Percentiles rank a stretch among this genome's conserved stretches.
phyloP scores from a whole-genome alignment of 1,140 invertebrate species.

The Theocolax elegans region DNA sequence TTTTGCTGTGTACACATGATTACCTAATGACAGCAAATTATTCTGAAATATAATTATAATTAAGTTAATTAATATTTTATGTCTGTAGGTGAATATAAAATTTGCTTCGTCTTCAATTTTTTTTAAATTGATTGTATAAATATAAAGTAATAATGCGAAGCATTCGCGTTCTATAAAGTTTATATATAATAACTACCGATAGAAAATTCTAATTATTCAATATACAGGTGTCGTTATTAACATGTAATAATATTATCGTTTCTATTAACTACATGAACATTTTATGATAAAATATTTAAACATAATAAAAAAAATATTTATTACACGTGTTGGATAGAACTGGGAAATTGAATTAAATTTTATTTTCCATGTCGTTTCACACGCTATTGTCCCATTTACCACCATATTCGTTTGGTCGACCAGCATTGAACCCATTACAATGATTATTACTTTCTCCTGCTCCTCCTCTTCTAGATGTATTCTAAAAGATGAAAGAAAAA shows the following conservation, averaged over 20 bases:
- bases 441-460: neutral
- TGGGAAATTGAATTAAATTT: slow-evolving; percentile 80
- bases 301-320: too few relatives aligned
- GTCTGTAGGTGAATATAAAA: neutral
- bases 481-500: slow-evolving; percentile 10
- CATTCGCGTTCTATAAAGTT: too few relatives aligned
- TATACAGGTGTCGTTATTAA: too few relatives aligned
- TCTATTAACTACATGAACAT: too few relatives aligned
- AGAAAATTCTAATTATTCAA: too few relatives aligned
- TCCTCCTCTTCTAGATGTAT: too few relatives aligned
- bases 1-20: slow-evolving; percentile 49
- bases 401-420: slow-evolving; percentile 66
- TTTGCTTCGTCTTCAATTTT: too few relatives aligned
- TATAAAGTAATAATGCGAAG: too few relatives aligned
- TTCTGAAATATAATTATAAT: neutral
- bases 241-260: too few relatives aligned
- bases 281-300: too few relatives aligned
- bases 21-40: slow-evolving; percentile 1
- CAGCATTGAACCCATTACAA: slow-evolving; percentile 30
- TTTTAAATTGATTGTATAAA: too few relatives aligned
- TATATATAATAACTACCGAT: too few relatives aligned
- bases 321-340: slow-evolving; percentile 92
- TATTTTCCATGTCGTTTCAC: slow-evolving; percentile 63
- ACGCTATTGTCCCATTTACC: slow-evolving; percentile 66
- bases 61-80: neutral